Base-by-base conservation (phyloP, 64 coral and sea anemone genomes). In the Astreopora myriophthalma region DNA sequence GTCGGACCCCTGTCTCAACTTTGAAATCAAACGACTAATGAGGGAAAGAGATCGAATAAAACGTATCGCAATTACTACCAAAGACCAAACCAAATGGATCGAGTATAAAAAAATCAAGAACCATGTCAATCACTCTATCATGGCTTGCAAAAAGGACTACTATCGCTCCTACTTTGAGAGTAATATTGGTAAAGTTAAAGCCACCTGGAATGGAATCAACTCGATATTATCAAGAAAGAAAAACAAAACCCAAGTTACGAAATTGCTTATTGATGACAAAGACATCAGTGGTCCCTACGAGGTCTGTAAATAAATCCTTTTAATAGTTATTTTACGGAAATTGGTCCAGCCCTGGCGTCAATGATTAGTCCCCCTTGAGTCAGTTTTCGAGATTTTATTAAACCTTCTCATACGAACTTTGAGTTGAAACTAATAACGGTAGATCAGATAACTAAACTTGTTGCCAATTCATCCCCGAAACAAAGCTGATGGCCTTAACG, bases 51-150 rank as follows among this genome's bases (percentile, higher is more conserved):
- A 84, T 84, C 12, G 79, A 61, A 42, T 85, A 67, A 85, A 66
- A 36, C 28, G 70, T 48, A 74, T 88, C 48, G 37, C 86, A 6
- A 74, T 29, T 73, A 46, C 61, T 28, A 74, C 86, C 39, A 88
- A 75, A 35, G 75, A 90, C 25, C 51, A 64, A 22, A 78, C 48
- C 62, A 68, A 90, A 69, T 90, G 88, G 88, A 73, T 28, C 26
- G 52, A 80, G 42, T 82, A 91, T 28, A 58, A 82, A 57, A 37
- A 58, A 51, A 52, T 80, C 22, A 91, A 73, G 23, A 91, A 82
- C 27, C 76, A 82, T 30, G 75, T 91, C 52, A 91, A 91, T 34
- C 75, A 80, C 31, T 82, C 61, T 60, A 82, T 91, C 1, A 89
- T 76, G 35, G 71, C 71, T 48, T 60, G 71, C 65, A 89, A 89